Evolutionary conservation across 2,797 vertebrate genomes (phyloP).

Genomic region (Sebastes itinus): DNA sequence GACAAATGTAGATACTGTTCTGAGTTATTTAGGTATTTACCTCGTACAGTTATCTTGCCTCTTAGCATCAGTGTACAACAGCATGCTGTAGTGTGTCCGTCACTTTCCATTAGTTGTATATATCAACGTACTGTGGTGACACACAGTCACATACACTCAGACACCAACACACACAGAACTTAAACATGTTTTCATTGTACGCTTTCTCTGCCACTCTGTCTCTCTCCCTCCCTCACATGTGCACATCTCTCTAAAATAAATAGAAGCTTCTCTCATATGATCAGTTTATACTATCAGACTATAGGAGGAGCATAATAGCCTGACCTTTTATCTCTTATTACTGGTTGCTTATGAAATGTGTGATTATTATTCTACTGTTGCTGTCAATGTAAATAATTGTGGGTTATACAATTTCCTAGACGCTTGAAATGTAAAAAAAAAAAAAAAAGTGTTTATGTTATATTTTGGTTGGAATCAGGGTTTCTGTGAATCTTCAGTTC

Average conservation of each 20-base stretch:
- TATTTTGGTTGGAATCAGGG: not conserved
- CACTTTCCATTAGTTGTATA: slow-evolving; percentile 74
- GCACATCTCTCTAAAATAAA: not conserved
- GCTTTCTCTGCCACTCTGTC: slow-evolving; percentile 3
- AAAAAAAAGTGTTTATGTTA: not conserved
- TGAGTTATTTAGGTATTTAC: not conserved
- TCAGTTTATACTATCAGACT: not conserved
- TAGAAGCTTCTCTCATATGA: not conserved
- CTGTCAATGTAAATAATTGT: not conserved
- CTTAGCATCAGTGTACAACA: slow-evolving; percentile 46
- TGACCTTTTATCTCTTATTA: not conserved
- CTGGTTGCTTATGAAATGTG: not conserved
- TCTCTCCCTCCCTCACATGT: slow-evolving; percentile 26
- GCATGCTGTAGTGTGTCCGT: slow-evolving; percentile 60
- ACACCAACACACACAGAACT: not conserved
- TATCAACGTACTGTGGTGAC: slow-evolving; percentile 44
- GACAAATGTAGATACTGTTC: not conserved
- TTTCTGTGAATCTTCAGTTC: not conserved
- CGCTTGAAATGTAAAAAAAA: not conserved
- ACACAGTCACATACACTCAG: slow-evolving; percentile 27
- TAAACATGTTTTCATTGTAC: slow-evolving; percentile 14
- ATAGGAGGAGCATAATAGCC: not conserved
- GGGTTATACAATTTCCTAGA: not conserved
- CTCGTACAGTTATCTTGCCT: not conserved
- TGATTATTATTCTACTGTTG: not conserved